A percentile compares a stretch with the other conserved stretches of the same genome.
Conservation (phyloP, 1,140 invertebrate genomes). For the Hermatobates lingyangjiaoensis region DNA sequence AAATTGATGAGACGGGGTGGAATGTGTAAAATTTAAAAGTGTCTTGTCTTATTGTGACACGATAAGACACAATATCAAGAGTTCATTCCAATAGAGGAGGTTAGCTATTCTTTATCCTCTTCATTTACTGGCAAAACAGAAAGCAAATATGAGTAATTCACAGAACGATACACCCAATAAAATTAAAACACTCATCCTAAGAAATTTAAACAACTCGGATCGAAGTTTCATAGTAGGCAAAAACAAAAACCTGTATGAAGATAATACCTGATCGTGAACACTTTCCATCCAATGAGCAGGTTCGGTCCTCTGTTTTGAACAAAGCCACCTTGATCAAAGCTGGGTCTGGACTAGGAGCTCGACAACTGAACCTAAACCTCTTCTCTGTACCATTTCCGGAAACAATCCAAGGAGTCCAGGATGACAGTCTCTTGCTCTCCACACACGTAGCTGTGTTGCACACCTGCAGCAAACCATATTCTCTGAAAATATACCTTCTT, state of each 20-base stretch:
- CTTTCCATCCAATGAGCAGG: constrained; percentile 39
- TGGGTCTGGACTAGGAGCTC: constrained; percentile 48
- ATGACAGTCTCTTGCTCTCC: constrained; percentile 39
- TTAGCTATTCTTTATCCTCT: too few species aligned
- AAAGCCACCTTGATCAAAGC: constrained; percentile 36
- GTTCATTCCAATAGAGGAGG: too few species aligned
- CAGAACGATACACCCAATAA: too few species aligned
- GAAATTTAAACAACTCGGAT: constrained; percentile 15
- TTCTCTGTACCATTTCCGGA: constrained; percentile 40
- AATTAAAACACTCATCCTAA: too few species aligned
- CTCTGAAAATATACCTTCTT: constrained; percentile 30
- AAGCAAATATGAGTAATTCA: too few species aligned
- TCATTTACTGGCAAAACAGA: too few species aligned
- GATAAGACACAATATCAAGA: too few species aligned
- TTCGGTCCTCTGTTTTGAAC: constrained; percentile 57
- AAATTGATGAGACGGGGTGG: too few species aligned
- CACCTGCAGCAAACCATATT: constrained; percentile 14
- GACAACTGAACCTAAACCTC: constrained; percentile 55
- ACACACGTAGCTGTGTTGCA: constrained; percentile 51
- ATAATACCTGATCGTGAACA: constrained; percentile 24
- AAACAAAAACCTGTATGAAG: not conserved
- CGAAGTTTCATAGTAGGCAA: not conserved
- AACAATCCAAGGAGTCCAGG: constrained; percentile 60
- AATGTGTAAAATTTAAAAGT: too few species aligned
- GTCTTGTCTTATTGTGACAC: too few species aligned